Evolutionary conservation across 2,113 vertebrate genomes (phyloP), one percentile per base, ranked within the genome.

Genomic region (Lampris megalopsis): DNA sequence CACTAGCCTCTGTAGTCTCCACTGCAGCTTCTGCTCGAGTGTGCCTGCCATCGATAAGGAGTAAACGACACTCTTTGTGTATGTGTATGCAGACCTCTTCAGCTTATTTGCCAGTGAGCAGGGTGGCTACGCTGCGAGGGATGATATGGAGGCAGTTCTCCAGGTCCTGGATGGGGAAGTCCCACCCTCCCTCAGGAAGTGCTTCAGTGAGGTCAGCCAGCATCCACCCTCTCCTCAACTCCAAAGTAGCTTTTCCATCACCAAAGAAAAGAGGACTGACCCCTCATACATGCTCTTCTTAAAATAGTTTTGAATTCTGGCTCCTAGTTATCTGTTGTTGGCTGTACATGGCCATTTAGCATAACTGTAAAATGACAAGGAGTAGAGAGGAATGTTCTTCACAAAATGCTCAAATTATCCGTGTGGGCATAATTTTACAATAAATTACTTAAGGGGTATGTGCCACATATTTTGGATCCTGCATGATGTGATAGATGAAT

Each of bases 41-140:
- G 71, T 71, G 73, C 11, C 35, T 80, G 75, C 11, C 58, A 72
- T 54, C 64, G 73, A 71, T 81, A 79, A 80, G 56, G 49, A 57
- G 38, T 10, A 64, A 54, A 3, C 59, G 11, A 48, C 37, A 8
- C 1, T 56, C 24, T 61, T 9, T 78, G 56, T 80, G 36, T 80
- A n/a, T 3, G 37, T 68, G 67, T 77, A 37, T 68, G 79, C 92
- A 99, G 98, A 99, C 84, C 99, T 99, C 90, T 99, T 99, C 93
- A 98, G 98, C 91, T 95, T 99, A 73, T 99, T 99, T 81, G 96
- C 97, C 84, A 97, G 95, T 58, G 98, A 99, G 89, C 96, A 96
- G 10, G 96, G 98, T 35, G 97, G 95, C 89, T 97, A 96, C 89
- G 96, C 97, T 76, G 89, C 96, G 80, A 96, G 96, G 64, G 98